phyloP scores from a whole-genome alignment of 2,888 invertebrate species.

The Rugalucina vietnamica region DNA sequence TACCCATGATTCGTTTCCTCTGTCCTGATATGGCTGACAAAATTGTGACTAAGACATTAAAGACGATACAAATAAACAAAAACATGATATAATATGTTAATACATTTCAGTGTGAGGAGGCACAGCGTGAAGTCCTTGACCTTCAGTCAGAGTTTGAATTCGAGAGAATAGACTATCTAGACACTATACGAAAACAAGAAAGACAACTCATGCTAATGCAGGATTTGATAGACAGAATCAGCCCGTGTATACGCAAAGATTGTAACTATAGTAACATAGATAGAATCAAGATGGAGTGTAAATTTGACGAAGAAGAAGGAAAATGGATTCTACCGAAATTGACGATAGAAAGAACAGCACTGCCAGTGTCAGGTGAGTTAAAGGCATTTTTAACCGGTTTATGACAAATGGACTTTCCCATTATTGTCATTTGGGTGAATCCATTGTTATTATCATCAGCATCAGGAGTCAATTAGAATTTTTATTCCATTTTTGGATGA shows the following conservation, averaged over 20 bases:
- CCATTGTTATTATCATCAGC: no score
- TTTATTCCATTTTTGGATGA: no score
- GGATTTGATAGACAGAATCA: conserved; percentile 84
- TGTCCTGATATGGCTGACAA: no score
- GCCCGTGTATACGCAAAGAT: conserved; percentile 89
- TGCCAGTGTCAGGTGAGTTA: conserved; percentile 86
- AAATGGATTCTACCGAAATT: conserved; percentile 90
- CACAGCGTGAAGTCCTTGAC: conserved; percentile 90
- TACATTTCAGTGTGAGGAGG: conserved; percentile 86
- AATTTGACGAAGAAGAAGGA: conserved; percentile 91
- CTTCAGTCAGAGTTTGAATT: conserved; percentile 92
- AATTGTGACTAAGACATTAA: no score
- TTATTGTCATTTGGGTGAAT: no score
- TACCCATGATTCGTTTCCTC: no score
- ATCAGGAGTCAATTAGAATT: no score
- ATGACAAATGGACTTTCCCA: no score
- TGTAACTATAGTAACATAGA: conserved; percentile 91
- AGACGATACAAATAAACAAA: no score
- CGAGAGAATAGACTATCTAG: conserved; percentile 92
- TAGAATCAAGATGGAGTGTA: conserved; percentile 87
- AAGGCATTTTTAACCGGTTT: no score
- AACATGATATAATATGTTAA: no score
- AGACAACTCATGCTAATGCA: conserved; percentile 88
- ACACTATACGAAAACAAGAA: conserved; percentile 91
- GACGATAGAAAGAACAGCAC: conserved; percentile 87